A percentile compares a stretch with the other conserved stretches of the same genome.
Evolutionary conservation across 1,140 invertebrate species (phyloP).

Genomic region (Contarinia nasturtii): DNA sequence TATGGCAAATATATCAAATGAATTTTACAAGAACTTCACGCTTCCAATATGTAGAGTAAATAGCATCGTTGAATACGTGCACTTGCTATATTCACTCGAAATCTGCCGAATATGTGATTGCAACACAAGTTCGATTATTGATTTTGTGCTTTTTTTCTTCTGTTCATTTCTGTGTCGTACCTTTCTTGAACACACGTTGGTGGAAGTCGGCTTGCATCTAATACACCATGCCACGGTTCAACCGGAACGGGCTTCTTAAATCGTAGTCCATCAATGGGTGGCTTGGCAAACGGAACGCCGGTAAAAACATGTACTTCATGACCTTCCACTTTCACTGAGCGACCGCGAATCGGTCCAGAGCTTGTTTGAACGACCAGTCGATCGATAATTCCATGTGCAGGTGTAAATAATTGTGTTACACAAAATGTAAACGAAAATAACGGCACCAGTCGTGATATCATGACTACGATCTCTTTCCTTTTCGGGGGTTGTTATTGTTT

Average conservation of each 20-base stretch:
- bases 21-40: too few relatives aligned
- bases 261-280: slow-evolving; percentile 67
- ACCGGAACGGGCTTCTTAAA: slow-evolving; percentile 72
- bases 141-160: slow-evolving; percentile 4
- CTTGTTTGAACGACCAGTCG: slow-evolving; percentile 60
- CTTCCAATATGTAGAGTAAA: too few relatives aligned
- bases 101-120: too few relatives aligned
- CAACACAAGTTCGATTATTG: too few relatives aligned
- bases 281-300: slow-evolving; percentile 90
- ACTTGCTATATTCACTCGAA: too few relatives aligned
- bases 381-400: slow-evolving; percentile 27
- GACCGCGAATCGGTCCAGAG: slow-evolving; percentile 56
- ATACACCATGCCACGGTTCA: slow-evolving; percentile 67
- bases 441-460: background rate
- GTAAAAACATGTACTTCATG: slow-evolving; percentile 74
- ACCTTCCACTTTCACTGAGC: slow-evolving; percentile 51
- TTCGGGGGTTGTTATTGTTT: too few relatives aligned
- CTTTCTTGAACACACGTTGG: slow-evolving; percentile 73
- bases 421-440: background rate
- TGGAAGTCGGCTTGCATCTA: slow-evolving; percentile 56
- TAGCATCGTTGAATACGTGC: too few relatives aligned
- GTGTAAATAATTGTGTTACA: background rate
- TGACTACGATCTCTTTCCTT: background rate
- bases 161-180: too few relatives aligned
- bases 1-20: too few relatives aligned